Conservation (phyloP, 1,140 invertebrate genomes). For the Tetramorium parvispinum region DNA sequence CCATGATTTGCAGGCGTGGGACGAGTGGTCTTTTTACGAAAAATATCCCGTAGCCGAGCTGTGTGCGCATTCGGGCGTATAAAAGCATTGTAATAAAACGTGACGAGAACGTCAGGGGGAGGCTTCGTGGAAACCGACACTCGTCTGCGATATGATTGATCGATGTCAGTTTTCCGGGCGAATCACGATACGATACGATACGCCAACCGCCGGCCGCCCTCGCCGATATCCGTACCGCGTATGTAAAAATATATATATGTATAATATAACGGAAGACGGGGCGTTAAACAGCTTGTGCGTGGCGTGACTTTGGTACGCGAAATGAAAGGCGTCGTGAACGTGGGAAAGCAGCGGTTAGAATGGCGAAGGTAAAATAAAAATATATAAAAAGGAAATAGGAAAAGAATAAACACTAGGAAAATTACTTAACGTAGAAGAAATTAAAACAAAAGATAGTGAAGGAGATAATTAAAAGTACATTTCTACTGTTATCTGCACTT, state of each 20-base stretch:
- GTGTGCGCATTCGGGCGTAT: constrained; percentile 34
- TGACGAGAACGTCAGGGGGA: constrained; percentile 51
- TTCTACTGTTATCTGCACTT: background rate
- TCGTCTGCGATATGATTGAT: constrained; percentile 59
- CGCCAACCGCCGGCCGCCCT: background rate
- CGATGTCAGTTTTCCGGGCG: constrained; percentile 56
- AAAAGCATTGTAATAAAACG: constrained; percentile 62
- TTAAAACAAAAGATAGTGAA: background rate
- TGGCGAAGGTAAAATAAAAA: background rate
- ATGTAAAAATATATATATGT: constrained; percentile 19
- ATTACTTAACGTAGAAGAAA: background rate
- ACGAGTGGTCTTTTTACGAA: constrained; percentile 12
- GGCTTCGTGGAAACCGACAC: constrained; percentile 49
- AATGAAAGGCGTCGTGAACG: background rate
- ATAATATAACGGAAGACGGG: background rate
- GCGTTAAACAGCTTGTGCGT: constrained; percentile 19
- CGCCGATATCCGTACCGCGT: constrained; percentile 13
- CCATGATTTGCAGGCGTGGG: constrained; percentile 4
- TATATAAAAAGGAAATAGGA: background rate
- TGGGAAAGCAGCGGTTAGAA: background rate
- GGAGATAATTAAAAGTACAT: background rate
- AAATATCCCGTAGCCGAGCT: constrained; percentile 34
- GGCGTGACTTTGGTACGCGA: background rate
- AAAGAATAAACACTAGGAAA: background rate
- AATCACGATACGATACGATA: constrained; percentile 49